Conservation (phyloP, 2,797 vertebrate species). For the Melanotaenia boesemani region DNA sequence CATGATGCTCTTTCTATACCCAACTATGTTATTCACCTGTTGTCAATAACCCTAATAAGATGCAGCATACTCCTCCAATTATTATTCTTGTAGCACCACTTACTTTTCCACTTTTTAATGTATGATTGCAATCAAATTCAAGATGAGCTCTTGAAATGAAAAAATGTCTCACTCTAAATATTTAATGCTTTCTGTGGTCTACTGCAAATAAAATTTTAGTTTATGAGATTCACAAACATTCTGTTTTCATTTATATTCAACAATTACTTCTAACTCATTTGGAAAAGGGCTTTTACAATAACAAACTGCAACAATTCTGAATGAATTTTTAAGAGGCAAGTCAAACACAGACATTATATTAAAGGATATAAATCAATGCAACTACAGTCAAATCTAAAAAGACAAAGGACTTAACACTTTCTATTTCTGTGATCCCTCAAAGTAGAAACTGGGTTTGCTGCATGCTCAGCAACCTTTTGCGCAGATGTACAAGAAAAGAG, state of each 20-base stretch:
- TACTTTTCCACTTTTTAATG: too few species aligned
- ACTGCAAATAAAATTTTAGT: not conserved
- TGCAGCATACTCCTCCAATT: too few species aligned
- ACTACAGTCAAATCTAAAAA: constrained; percentile 7
- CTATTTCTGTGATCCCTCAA: constrained; percentile 29
- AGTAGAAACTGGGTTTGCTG: constrained; percentile 31
- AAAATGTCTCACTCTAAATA: too few species aligned
- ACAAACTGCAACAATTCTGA: constrained; percentile 8
- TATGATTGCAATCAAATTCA: too few species aligned
- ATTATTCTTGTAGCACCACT: too few species aligned
- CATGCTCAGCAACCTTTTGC: constrained; percentile 41
- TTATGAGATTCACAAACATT: too few species aligned
- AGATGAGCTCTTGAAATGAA: too few species aligned
- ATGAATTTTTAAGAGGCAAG: constrained; percentile 6
- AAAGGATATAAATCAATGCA: constrained; percentile 5
- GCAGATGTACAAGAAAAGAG: constrained; percentile 51
- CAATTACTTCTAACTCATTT: too few species aligned
- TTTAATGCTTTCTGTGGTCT: not conserved
- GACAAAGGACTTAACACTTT: constrained; percentile 19
- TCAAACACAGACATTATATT: not conserved
- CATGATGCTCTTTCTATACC: too few species aligned
- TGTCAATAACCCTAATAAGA: too few species aligned
- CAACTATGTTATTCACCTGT: too few species aligned
- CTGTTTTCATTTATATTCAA: too few species aligned
- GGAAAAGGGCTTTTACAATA: not conserved